Evolutionary conservation across 2,888 invertebrate genomes (phyloP).

Genomic region (Macaria notata): DNA sequence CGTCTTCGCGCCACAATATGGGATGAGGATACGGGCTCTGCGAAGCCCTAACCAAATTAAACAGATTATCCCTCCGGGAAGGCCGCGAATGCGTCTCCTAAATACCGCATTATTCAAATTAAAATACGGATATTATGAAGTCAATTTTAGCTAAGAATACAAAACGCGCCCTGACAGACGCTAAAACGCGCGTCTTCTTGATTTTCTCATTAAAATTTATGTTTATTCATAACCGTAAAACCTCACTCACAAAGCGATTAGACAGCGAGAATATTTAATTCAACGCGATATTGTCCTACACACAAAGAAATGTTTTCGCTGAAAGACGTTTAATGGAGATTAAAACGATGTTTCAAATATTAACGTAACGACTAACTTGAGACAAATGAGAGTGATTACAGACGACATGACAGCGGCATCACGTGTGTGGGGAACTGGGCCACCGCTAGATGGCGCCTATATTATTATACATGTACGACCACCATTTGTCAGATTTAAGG

Average conservation of each 20-base stretch:
- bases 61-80: constrained; percentile 47
- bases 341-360: too few relatives aligned
- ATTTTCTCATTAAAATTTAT: constrained; percentile 42
- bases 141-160: constrained; percentile 45
- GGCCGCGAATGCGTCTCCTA: constrained; percentile 38
- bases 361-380: not conserved
- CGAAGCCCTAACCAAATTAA: constrained; percentile 45
- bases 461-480: constrained; percentile 22
- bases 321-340: too few relatives aligned
- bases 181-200: constrained; percentile 36
- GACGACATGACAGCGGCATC: constrained; percentile 15
- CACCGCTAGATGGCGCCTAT: constrained; percentile 27
- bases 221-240: constrained; percentile 49
- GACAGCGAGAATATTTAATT: constrained; percentile 8
- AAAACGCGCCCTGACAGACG: constrained; percentile 35
- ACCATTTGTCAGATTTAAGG: constrained; percentile 25
- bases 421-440: constrained; percentile 25
- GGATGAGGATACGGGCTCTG: constrained; percentile 35
- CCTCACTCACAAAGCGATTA: constrained; percentile 30
- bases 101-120: constrained; percentile 59
- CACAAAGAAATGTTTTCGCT: too few relatives aligned
- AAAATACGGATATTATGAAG: constrained; percentile 54
- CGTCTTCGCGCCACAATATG: constrained; percentile 29
- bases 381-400: constrained; percentile 19
- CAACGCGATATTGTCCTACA: not conserved